Evolutionary conservation across 2,113 vertebrate species (phyloP), one percentile per base, ranked within the genome.

Genomic region (Corythaeola cristata): DNA sequence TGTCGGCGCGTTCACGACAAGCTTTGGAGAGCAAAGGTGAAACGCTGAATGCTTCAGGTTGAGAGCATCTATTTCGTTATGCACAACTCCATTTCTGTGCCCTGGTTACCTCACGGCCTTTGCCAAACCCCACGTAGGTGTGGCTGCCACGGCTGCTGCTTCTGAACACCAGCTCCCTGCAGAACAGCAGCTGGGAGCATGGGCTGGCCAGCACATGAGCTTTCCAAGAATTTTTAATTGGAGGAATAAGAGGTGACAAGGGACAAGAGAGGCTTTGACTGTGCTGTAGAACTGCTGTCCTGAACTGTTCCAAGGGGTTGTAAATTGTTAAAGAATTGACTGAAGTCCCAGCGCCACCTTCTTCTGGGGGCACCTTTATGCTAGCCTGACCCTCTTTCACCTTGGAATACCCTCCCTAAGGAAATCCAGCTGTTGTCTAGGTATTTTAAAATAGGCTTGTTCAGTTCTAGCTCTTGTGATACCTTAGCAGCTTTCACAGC

Each of bases 1-100:
- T 97, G 41, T 90, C 95, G 0, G 74, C 62, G 1, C 93, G 83
- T 55, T 24, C 67, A 3, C 73, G 52, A 28, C 96, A 78, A n/a
- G 64, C 79, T 21, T 90, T 94, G 73, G 92, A 97, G 47, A 96
- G 97, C 41, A 98, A 97, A 98, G 99, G 99, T 99, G 93, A 90
- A 76, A 45, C 2, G 24, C 56, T 2, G 27, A 44, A 11, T 39
- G 2, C 15, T 79, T 28, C 2, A 12, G 52, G 41, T 60, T 24
- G n/a, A 30, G 18, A 53, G 60, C 19, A 7, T 37, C 24, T 26
- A 6, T 53, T 63, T 37, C 28, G 15, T 3, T 47, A 8, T 56
- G 39, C 6, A 0, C 3, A 6, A 12, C 7, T 53, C 47, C 9
- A 2, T 47, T 72, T 72, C 52, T 64, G 33, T 45, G 58, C 66